Evolutionary conservation across 2,888 invertebrate species (phyloP).

Genomic region (Germaria angustata): DNA sequence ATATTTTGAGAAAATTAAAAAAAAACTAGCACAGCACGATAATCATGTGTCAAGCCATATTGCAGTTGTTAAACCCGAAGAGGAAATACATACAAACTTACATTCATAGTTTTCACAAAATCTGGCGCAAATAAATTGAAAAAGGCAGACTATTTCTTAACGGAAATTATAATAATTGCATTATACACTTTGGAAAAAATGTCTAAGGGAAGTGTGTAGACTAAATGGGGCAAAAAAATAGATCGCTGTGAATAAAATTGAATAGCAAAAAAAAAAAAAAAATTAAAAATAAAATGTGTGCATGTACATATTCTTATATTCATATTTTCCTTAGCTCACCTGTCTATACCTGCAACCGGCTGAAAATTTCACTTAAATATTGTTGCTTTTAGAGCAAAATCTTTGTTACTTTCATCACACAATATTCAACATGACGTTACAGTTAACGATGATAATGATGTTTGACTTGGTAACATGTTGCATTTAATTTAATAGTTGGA

Average conservation of each 20-base stretch:
- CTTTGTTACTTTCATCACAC: background rate
- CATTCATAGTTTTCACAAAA: constrained; percentile 11
- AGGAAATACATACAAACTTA: background rate
- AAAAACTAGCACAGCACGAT: background rate
- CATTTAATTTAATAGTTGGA: constrained; percentile 54
- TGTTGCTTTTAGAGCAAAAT: background rate
- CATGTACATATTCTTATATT: too few species aligned
- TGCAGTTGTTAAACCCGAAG: background rate
- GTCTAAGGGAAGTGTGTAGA: background rate
- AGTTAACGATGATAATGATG: constrained; percentile 26
- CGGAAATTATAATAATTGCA: constrained; percentile 62
- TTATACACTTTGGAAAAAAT: constrained; percentile 22
- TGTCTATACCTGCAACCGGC: background rate
- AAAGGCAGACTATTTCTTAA: constrained; percentile 43
- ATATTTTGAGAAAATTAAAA: background rate
- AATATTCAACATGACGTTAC: constrained; percentile 2
- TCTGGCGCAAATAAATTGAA: constrained; percentile 31
- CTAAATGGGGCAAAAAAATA: background rate
- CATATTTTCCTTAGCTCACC: background rate
- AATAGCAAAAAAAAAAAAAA: constrained; percentile 1
- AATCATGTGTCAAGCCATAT: constrained; percentile 14
- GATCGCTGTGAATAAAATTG: constrained; percentile 10
- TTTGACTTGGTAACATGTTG: constrained; percentile 63
- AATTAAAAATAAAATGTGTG: too few species aligned
- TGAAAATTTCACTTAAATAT: background rate